Base-by-base conservation (phyloP, 2,797 vertebrate species). In the Okamejei kenojei region DNA sequence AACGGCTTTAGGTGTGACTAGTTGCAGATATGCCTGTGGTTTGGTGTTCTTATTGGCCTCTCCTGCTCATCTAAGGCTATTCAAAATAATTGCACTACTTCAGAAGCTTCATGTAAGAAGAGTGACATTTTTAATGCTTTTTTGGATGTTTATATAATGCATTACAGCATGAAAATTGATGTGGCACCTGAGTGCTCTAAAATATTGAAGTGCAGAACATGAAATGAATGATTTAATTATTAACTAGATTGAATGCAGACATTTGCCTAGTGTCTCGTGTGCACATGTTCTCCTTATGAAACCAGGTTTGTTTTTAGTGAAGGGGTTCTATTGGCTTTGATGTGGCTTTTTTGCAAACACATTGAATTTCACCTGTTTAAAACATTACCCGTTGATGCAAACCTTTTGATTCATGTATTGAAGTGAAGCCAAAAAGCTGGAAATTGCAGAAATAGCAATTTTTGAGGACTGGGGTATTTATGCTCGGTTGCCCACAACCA, bases 361-460 rank as follows among this genome's bases (percentile, higher is more conserved):
- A 38, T 9, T 90, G 21, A 38, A 90, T 71, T 71, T 90, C 88
- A 90, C 88, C 88, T 90, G 63, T 90, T 71, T 32, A 23, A 90
- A 90, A 58, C 71, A 92, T 92, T 92, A n/a, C 38, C 65, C 6
- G 90, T 92, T 92, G 71, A 54, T 54, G 38, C 45, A 74, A 76
- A 45, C 21, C 71, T 92, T 76, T 54, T 4, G 10, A 92, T 54
- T 29, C 38, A 19, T 76, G 35, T 13, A 91, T 73, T 74, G 23
- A 91, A 91, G 35, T 45, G 65, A 29, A 91, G 35, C 15, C 23
- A 74, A 7, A 45, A 74, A 92, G 21, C 26, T 73, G 74, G 71
- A 54, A 74, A 17, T 15, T 29, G 11, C 68, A 38, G 71, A 38
- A 91, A 76, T 76, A 38, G 10, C 13, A 29, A 76, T 76, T 92